Conservation (phyloP, 2,888 invertebrate genomes). For the Caenorhabditis imperialis region DNA sequence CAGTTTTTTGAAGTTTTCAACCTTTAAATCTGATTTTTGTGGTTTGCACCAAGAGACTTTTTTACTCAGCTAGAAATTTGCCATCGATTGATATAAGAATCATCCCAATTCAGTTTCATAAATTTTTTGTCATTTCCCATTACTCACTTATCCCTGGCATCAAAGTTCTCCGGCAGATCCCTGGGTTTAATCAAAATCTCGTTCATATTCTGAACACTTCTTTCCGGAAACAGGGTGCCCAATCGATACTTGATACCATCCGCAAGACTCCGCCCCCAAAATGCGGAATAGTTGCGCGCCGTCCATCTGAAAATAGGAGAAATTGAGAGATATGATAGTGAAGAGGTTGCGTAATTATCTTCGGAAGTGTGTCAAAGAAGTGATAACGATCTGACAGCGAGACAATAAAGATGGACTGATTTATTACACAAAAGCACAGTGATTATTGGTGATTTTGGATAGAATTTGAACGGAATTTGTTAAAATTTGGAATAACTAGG, state of each 20-base stretch:
- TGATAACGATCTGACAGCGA: neutral
- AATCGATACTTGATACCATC: constrained; percentile 87
- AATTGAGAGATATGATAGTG: constrained; percentile 10
- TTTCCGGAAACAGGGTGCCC: constrained; percentile 83
- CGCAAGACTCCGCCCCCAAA: constrained; percentile 87
- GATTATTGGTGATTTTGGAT: constrained; percentile 14
- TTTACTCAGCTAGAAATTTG: too few species aligned
- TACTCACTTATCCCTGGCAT: constrained; percentile 82
- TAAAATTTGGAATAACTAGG: too few species aligned
- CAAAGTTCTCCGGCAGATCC: constrained; percentile 85
- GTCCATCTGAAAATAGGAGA: constrained; percentile 83
- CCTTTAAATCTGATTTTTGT: too few species aligned
- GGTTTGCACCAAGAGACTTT: too few species aligned
- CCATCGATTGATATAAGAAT: too few species aligned
- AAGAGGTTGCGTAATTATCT: constrained; percentile 31
- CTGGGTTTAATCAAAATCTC: constrained; percentile 77
- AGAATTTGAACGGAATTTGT: too few species aligned
- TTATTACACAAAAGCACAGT: too few species aligned
- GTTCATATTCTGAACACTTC: constrained; percentile 82
- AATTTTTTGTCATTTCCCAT: neutral
- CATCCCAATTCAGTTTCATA: neutral
- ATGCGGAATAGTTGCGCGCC: constrained; percentile 87
- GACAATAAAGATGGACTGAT: neutral
- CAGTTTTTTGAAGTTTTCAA: too few species aligned
- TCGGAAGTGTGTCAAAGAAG: constrained; percentile 33